These are phyloP conservation scores for Dreissena polymorpha DNA, from an alignment of 1,140 invertebrate genomes.

Conservation along the genomic window DNA sequence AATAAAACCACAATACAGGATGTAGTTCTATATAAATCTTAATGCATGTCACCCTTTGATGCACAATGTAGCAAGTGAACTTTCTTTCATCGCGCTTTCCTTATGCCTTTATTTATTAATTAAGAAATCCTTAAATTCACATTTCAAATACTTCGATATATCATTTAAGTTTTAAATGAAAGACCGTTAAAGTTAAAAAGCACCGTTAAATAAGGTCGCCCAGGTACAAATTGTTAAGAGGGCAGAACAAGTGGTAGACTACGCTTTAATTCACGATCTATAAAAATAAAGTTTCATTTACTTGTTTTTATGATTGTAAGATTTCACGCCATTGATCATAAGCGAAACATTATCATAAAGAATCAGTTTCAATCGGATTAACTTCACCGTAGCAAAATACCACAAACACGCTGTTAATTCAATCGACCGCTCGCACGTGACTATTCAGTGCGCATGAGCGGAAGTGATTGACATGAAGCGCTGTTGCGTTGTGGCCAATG, in stretches of 20 bases:
- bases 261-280: constrained; percentile 38
- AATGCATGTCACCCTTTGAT: too few relatives aligned
- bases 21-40: too few relatives aligned
- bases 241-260: constrained; percentile 22
- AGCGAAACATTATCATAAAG: constrained; percentile 36
- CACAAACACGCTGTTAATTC: constrained; percentile 15
- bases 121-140: constrained; percentile 38
- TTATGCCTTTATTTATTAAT: constrained; percentile 38
- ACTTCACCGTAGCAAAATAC: neutral
- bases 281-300: constrained; percentile 53
- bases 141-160: constrained; percentile 42
- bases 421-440: constrained; percentile 51
- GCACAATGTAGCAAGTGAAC: too few relatives aligned
- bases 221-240: constrained; percentile 16
- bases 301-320: constrained; percentile 40
- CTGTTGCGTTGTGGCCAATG: constrained; percentile 45
- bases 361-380: constrained; percentile 2
- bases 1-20: too few relatives aligned
- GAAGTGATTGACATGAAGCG: constrained; percentile 43
- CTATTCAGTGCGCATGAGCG: constrained; percentile 48
- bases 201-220: constrained; percentile 53
- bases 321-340: constrained; percentile 53
- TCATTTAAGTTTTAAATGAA: constrained; percentile 54
- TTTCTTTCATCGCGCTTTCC: too few relatives aligned
- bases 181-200: constrained; percentile 29